Evolutionary conservation across 1,140 invertebrate genomes (phyloP).

Genomic region (Goniozus legneri): DNA sequence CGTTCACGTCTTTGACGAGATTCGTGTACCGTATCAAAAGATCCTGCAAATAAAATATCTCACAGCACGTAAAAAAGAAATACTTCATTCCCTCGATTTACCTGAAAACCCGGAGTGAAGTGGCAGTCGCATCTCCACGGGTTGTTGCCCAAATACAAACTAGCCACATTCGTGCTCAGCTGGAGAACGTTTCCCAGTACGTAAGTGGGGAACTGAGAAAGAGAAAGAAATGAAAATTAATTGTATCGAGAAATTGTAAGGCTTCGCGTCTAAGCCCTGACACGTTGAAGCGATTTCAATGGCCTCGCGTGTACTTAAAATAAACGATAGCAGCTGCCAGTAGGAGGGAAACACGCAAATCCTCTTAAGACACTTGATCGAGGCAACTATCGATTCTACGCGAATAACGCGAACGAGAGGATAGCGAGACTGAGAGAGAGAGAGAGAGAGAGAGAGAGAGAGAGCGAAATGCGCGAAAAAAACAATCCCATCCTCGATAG

Average conservation of each 20-base stretch:
- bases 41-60: slow-evolving; percentile 38
- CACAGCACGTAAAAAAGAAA: too few species aligned
- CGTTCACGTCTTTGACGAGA: slow-evolving; percentile 64
- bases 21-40: slow-evolving; percentile 68
- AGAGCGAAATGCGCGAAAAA: too few species aligned
- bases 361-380: background rate
- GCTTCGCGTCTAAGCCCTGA: too few species aligned
- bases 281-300: too few species aligned
- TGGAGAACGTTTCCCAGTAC: slow-evolving; percentile 74
- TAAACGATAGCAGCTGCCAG: too few species aligned
- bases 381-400: too few species aligned
- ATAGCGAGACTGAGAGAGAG: background rate
- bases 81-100: too few species aligned
- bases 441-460: background rate
- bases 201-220: slow-evolving; percentile 68
- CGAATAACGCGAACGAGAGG: background rate
- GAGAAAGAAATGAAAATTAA: too few species aligned
- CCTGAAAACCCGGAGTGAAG: slow-evolving; percentile 72
- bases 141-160: slow-evolving; percentile 69
- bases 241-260: too few species aligned
- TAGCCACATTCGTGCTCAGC: slow-evolving; percentile 65
- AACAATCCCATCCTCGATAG: too few species aligned
- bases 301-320: too few species aligned
- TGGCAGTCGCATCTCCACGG: slow-evolving; percentile 79
- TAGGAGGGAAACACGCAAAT: background rate